Evolutionary conservation across 2,113 vertebrate genomes (phyloP).

Genomic region (Platanista minor): DNA sequence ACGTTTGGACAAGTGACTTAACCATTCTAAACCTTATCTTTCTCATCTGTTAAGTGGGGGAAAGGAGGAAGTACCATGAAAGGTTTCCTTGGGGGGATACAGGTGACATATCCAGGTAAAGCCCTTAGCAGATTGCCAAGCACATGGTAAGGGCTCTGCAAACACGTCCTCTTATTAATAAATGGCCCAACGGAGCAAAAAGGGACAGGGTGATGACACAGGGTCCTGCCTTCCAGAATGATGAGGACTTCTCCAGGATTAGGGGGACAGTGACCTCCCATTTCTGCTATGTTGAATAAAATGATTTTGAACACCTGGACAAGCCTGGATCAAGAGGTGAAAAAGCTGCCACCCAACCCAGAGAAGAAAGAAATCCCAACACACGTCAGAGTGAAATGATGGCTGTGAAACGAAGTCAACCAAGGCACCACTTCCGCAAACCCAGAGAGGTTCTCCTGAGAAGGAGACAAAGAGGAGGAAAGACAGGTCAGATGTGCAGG

Average conservation of each 20-base stretch:
- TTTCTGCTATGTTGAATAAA: neutral
- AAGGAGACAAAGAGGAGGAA: neutral
- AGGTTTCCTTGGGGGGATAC: neutral
- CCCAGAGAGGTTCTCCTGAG: neutral
- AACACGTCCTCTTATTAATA: neutral
- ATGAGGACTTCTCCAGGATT: neutral
- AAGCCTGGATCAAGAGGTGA: neutral
- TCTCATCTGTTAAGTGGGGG: neutral
- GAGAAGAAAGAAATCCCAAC: neutral
- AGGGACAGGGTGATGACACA: rapidly evolving
- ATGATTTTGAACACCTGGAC: neutral
- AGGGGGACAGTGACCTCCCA: rapidly evolving
- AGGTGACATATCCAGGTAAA: neutral
- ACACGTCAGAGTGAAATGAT: rapidly evolving
- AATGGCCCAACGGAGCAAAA: neutral
- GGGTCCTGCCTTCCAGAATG: neutral
- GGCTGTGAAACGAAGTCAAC: neutral
- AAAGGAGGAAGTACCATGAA: neutral
- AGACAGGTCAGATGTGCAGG: rapidly evolving
- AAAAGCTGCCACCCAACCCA: no score
- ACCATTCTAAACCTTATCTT: neutral
- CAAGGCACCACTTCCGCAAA: neutral
- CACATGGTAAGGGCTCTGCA: neutral
- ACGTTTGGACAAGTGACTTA: neutral
- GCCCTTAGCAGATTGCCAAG: neutral